A percentile compares a stretch with the other conserved stretches of the same genome.
phyloP scores from a whole-genome alignment of 2,113 vertebrate genomes.

The Mastomys natalensis region DNA sequence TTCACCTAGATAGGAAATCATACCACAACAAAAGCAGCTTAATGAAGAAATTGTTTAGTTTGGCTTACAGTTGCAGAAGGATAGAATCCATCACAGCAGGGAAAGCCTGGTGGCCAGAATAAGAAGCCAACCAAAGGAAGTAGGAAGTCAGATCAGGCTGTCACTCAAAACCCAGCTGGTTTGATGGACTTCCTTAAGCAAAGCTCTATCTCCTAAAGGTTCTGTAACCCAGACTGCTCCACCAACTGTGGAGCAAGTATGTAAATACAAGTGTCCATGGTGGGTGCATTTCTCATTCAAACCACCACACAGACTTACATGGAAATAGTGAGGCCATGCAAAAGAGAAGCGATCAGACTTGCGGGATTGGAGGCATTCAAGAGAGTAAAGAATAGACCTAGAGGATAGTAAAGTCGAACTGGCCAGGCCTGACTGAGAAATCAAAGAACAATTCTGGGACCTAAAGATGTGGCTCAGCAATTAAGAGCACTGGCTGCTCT shows the following conservation, averaged over 20 bases:
- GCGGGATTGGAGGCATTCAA: not conserved
- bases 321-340: not conserved
- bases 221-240: not conserved
- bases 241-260: not conserved
- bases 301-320: not conserved
- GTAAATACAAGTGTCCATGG: not conserved
- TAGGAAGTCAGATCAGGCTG: not conserved
- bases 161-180: not conserved
- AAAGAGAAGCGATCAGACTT: not conserved
- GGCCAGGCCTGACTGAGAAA: not conserved
- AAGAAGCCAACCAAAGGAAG: not conserved
- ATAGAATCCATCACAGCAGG: not conserved
- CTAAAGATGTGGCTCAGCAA: not conserved
- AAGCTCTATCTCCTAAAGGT: not conserved
- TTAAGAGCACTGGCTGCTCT: not conserved
- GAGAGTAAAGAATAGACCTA: not conserved
- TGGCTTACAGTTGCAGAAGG: not conserved
- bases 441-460: not conserved
- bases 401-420: not conserved
- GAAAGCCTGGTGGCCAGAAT: not conserved
- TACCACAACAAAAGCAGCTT: not conserved
- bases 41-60: not conserved
- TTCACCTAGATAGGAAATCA: not conserved
- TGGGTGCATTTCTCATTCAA: not conserved
- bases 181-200: not conserved